A percentile compares a stretch with the other conserved stretches of the same genome.
These are phyloP conservation scores for Esperia sulphurella DNA, from an alignment of 2,888 invertebrate species.

Conservation along the genomic window DNA sequence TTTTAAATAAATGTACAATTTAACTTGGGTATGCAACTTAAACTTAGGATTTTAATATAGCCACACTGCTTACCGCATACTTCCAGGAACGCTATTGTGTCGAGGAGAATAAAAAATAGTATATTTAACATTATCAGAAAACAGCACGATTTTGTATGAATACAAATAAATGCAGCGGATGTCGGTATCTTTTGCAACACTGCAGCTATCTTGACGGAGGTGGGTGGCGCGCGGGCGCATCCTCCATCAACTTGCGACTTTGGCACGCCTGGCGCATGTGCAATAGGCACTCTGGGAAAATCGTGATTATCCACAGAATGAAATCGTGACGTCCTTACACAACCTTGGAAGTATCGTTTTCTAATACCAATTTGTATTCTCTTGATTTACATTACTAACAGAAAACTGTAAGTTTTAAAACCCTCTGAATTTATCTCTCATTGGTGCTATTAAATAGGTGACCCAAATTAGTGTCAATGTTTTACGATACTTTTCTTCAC, in stretches of 20 bases:
- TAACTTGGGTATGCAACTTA: too few species aligned
- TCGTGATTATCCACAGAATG: constrained; percentile 29
- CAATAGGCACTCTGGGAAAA: constrained; percentile 37
- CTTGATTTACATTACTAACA: too few species aligned
- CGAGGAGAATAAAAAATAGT: neutral
- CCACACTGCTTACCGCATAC: too few species aligned
- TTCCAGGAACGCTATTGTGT: too few species aligned
- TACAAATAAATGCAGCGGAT: constrained; percentile 48
- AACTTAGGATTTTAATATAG: too few species aligned
- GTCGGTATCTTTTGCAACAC: constrained; percentile 60
- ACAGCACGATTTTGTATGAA: constrained; percentile 18
- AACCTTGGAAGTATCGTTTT: constrained; percentile 50
- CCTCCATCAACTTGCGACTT: constrained; percentile 30
- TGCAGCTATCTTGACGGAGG: constrained; percentile 34
- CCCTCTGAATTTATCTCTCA: neutral
- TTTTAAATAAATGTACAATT: too few species aligned
- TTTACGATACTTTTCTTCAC: constrained; percentile 28
- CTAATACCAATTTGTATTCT: constrained; percentile 40
- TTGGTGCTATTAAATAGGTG: neutral
- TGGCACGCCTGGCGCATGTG: constrained; percentile 38
- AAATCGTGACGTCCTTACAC: constrained; percentile 47
- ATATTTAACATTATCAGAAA: neutral
- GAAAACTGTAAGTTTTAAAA: too few species aligned
- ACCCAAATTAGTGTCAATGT: constrained; percentile 44
- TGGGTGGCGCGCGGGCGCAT: constrained; percentile 28